phyloP scores from a whole-genome alignment of 2,888 invertebrate species.

The Philhelius pedissequus region DNA sequence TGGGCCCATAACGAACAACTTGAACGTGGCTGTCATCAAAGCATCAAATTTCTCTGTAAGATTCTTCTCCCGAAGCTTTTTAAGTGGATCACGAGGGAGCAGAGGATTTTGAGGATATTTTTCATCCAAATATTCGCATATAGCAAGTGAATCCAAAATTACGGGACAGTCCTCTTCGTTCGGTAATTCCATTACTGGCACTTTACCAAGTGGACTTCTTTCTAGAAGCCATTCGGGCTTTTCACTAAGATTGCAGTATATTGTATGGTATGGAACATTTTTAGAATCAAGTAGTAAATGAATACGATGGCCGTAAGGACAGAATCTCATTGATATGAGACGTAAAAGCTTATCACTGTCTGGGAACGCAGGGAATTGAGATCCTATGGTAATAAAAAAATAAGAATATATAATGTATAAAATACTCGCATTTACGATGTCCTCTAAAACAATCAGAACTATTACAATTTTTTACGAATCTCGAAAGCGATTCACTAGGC shows the following conservation, averaged over 20 bases:
- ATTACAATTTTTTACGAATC: too few relatives aligned
- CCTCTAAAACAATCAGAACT: too few relatives aligned
- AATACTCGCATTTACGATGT: not conserved
- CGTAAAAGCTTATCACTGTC: slow-evolving; percentile 82
- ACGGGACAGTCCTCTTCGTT: slow-evolving; percentile 81
- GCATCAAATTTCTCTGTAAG: not conserved
- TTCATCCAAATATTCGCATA: slow-evolving; percentile 90
- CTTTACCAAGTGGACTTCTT: slow-evolving; percentile 84
- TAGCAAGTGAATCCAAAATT: slow-evolving; percentile 88
- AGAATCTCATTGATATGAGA: slow-evolving; percentile 90
- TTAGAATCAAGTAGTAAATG: slow-evolving; percentile 88
- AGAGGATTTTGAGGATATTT: slow-evolving; percentile 84
- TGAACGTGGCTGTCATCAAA: not conserved
- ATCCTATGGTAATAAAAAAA: slow-evolving; percentile 81
- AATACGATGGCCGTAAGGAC: slow-evolving; percentile 89
- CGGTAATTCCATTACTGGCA: slow-evolving; percentile 88
- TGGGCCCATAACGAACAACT: slow-evolving; percentile 66
- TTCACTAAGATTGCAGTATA: slow-evolving; percentile 85
- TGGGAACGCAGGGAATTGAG: slow-evolving; percentile 82
- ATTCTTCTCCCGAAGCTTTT: not conserved
- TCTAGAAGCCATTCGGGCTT: slow-evolving; percentile 90
- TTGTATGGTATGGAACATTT: slow-evolving; percentile 86
- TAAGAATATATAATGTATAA: not conserved
- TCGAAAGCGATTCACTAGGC: too few relatives aligned
- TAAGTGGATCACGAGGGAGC: slow-evolving; percentile 80